Evolutionary conservation across 2,113 vertebrate genomes (phyloP), one percentile per base, ranked within the genome.

Genomic region (Gopherus evgoodei): DNA sequence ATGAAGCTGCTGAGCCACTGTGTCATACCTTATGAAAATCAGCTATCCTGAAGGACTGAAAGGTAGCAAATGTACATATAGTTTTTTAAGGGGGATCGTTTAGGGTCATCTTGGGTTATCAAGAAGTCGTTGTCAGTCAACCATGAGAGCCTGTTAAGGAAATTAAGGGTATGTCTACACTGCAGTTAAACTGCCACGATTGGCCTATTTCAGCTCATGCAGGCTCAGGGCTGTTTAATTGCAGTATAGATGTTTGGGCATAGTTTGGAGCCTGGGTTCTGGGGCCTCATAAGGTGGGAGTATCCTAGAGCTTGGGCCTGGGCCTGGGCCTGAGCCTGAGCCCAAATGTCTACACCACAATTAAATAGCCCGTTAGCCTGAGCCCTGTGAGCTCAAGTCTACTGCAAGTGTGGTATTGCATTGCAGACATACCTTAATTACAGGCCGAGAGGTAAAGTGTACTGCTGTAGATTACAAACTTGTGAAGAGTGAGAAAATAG

Each of bases 21-120:
- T 76, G 65, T 11, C 22, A 38, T 81, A 84, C 7, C 13, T 52
- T 86, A 19, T 72, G n/a, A 81, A 95, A 93, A 80, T 11, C 24
- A 76, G 17, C 42, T 86, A 56, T 1, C 50, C 93, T 81, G 42
- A 65, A 90, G 83, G 27, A 72, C 17, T 38, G n/a, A 19, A 11
- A 5, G 10, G 42, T 52, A 78, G 11, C 19, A 83, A 62, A 47
- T 80, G 54, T n/a, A 44, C 76, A 2, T 31, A 72, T 19, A 49
- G 47, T 9, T 76, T 17, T 62, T n/a, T n/a, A 11, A 89, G 27
- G 0, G 0, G 38, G 3, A 25, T 44, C 11, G 8, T 44, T 42
- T 76, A 44, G 72, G 42, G 72, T 50, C 65, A 38, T 90, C 59
- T 78, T 52, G 31, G 11, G 21, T 92, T 95, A 90, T 65, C 83